These are phyloP conservation scores for Characodon lateralis DNA, from an alignment of 2,797 vertebrate species.

Conservation along the genomic window DNA sequence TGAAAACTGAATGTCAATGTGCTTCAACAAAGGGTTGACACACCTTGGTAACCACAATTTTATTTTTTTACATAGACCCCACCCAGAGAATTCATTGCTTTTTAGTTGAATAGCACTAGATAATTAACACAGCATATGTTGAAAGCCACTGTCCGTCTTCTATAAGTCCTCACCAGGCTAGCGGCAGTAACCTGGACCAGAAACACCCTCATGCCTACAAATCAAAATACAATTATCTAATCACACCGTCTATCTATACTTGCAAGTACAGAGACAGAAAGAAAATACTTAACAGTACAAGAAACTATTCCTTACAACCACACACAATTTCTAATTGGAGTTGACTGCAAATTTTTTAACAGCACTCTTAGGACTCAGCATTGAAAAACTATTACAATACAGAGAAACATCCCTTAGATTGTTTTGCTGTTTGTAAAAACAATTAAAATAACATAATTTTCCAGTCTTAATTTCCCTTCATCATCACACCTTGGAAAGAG, in stretches of 20 bases:
- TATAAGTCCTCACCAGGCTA: no score
- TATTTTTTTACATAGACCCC: no score
- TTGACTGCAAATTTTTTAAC: background rate
- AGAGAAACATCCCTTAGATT: background rate
- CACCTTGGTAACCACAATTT: no score
- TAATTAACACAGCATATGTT: no score
- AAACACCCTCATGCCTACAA: background rate
- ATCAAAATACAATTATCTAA: background rate
- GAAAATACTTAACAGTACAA: background rate
- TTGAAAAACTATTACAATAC: background rate
- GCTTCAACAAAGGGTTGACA: no score
- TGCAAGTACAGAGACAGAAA: background rate
- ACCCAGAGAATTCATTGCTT: no score
- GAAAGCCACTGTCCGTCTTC: no score
- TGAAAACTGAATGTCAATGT: no score
- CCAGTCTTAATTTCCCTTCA: conserved; percentile 2
- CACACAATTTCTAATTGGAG: background rate
- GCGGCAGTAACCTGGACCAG: background rate
- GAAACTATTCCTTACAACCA: background rate
- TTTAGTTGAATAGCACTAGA: no score
- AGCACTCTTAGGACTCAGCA: background rate
- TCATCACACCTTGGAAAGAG: conserved; percentile 20
- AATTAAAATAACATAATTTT: background rate
- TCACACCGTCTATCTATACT: background rate
- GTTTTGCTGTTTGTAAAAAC: background rate